Percentiles rank a stretch among this genome's conserved stretches.
These are phyloP conservation scores for Athene noctua DNA, from an alignment of 2,113 vertebrate species.

Conservation along the genomic window DNA sequence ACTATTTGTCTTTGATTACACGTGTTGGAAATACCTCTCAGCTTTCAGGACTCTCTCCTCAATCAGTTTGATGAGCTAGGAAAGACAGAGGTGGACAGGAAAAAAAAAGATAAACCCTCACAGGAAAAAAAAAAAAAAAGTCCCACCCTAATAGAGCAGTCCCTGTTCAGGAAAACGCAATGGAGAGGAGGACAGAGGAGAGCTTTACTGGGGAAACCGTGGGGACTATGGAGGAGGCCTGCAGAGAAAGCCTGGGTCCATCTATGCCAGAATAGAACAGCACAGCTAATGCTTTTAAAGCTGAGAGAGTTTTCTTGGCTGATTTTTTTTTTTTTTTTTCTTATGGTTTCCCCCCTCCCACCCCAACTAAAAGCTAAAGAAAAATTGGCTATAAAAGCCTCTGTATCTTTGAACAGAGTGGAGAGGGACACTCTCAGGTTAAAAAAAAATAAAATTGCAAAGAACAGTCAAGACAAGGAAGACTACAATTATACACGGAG, in stretches of 20 bases:
- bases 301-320: background rate
- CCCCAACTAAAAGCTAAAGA: background rate
- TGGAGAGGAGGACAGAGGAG: background rate
- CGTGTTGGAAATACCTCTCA: background rate
- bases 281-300: background rate
- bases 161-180: background rate
- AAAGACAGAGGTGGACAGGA: background rate
- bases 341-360: background rate
- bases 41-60: background rate
- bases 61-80: background rate
- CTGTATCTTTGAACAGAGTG: background rate
- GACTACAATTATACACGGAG: background rate
- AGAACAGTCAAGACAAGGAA: background rate
- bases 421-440: background rate
- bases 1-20: background rate
- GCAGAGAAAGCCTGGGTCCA: background rate
- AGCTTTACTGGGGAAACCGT: background rate
- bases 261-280: background rate
- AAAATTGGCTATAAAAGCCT: background rate
- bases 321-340: background rate
- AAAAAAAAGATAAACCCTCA: background rate
- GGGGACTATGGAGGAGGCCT: background rate
- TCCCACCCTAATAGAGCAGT: background rate
- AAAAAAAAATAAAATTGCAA: background rate
- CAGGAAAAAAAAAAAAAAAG: background rate